phyloP scores from a whole-genome alignment of 2,888 invertebrate genomes.

The Masnerella sp. region DNA sequence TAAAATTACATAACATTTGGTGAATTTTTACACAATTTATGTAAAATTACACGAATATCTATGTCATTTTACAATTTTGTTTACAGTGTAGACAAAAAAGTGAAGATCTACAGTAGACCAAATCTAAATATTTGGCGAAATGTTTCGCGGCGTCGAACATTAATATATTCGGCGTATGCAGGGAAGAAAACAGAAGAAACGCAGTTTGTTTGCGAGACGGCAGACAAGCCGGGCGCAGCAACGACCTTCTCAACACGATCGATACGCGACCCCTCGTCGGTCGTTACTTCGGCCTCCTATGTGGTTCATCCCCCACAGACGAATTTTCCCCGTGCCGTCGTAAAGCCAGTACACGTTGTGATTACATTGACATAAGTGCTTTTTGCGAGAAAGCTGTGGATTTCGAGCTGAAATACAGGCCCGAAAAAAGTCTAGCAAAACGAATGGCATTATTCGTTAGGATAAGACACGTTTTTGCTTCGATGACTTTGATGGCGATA shows the following conservation, averaged over 20 bases:
- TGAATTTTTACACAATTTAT: no score
- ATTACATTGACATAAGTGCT: slow-evolving; percentile 55
- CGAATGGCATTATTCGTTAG: slow-evolving; percentile 35
- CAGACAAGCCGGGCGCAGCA: slow-evolving; percentile 51
- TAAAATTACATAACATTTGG: no score
- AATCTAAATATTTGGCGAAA: no score
- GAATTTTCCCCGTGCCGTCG: slow-evolving; percentile 40
- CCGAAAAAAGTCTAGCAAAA: slow-evolving; percentile 9
- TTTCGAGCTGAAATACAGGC: slow-evolving; percentile 16
- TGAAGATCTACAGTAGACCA: no score
- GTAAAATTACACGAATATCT: no score
- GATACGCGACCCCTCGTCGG: slow-evolving; percentile 56
- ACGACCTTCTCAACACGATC: slow-evolving; percentile 62
- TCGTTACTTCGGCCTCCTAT: slow-evolving; percentile 40
- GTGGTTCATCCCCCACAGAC: slow-evolving; percentile 56
- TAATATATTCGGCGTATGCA: slow-evolving; percentile 37
- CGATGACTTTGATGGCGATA: slow-evolving; percentile 7
- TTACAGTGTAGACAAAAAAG: no score
- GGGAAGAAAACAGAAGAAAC: slow-evolving; percentile 20
- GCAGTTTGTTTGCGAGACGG: slow-evolving; percentile 42
- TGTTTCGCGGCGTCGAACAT: slow-evolving; percentile 13
- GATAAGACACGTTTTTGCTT: slow-evolving; percentile 18
- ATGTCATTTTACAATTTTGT: no score
- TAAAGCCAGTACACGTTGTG: slow-evolving; percentile 47
- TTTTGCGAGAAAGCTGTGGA: slow-evolving; percentile 37